Conservation (phyloP, 2,888 invertebrate species). For the Volucella inflata region DNA sequence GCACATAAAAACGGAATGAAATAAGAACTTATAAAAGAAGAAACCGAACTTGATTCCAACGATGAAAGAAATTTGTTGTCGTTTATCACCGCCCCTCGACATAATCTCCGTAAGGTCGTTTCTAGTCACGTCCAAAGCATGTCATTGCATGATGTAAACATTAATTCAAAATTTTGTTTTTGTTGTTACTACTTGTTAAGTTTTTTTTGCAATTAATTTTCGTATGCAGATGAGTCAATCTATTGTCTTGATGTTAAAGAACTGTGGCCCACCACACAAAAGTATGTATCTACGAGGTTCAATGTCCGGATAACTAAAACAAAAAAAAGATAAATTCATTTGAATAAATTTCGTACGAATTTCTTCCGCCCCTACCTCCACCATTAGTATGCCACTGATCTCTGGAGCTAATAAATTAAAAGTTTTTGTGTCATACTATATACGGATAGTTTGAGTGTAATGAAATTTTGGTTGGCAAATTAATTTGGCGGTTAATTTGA, state of each 20-base stretch:
- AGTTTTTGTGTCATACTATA: slow-evolving; percentile 50
- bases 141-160: slow-evolving; percentile 64
- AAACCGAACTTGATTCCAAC: slow-evolving; percentile 24
- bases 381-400: slow-evolving; percentile 4
- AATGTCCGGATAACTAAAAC: slow-evolving; percentile 56
- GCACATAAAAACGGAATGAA: slow-evolving; percentile 16
- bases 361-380: slow-evolving; percentile 10
- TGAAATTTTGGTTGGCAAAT: slow-evolving; percentile 20
- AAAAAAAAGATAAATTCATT: slow-evolving; percentile 6
- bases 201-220: slow-evolving; percentile 36
- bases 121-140: slow-evolving; percentile 59
- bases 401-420: slow-evolving; percentile 44
- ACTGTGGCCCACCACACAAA: background rate
- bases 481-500: slow-evolving; percentile 29
- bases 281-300: slow-evolving; percentile 52
- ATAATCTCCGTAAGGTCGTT: slow-evolving; percentile 44
- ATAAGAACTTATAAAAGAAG: slow-evolving; percentile 14
- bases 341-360: background rate
- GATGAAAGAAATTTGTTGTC: slow-evolving; percentile 24
- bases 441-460: background rate
- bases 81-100: slow-evolving; percentile 16
- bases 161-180: slow-evolving; percentile 28
- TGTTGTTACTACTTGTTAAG: background rate
- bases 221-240: slow-evolving; percentile 52
- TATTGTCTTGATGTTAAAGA: slow-evolving; percentile 19